phyloP scores from a whole-genome alignment of 1,140 invertebrate species.

The Drosophila albomicans region DNA sequence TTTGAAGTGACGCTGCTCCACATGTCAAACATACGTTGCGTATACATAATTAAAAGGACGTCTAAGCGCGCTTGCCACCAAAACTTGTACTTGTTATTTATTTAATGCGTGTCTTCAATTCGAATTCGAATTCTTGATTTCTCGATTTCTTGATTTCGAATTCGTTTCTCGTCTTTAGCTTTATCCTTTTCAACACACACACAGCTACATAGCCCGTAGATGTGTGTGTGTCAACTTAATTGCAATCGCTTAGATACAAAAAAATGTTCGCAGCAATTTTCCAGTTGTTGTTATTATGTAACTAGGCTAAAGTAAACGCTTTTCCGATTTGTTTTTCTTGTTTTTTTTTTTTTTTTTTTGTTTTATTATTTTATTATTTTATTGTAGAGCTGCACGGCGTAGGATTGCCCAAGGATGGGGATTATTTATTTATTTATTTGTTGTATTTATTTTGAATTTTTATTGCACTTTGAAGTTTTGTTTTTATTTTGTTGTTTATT shows the following conservation, averaged over 20 bases:
- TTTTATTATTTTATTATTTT: too few relatives aligned
- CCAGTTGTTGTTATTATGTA: constrained; percentile 14
- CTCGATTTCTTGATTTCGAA: too few relatives aligned
- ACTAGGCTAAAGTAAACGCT: constrained; percentile 42
- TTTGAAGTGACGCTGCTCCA: constrained; percentile 93
- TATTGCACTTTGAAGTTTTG: constrained; percentile 71
- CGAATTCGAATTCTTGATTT: constrained; percentile 10
- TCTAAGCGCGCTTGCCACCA: constrained; percentile 34
- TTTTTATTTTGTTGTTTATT: constrained; percentile 39
- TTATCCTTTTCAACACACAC: constrained; percentile 2
- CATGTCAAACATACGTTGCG: constrained; percentile 94
- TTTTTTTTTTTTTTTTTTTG: too few relatives aligned
- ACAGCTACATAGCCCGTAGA: constrained; percentile 33
- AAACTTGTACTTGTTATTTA: constrained; percentile 11
- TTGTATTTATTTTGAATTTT: constrained; percentile 22
- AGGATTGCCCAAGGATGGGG: constrained; percentile 7
- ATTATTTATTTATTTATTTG: constrained; percentile 34
- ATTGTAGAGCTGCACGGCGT: constrained; percentile 21
- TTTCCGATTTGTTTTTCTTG: constrained; percentile 13
- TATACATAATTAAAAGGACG: constrained; percentile 85
- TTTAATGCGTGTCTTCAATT: neutral
- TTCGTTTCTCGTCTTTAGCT: too few relatives aligned
- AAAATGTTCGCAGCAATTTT: constrained; percentile 21
- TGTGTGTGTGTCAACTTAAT: constrained; percentile 20
- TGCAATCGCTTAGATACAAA: constrained; percentile 14